Evolutionary conservation across 1,140 invertebrate species (phyloP), one percentile per base, ranked within the genome.

Genomic region (Papilio xuthus): DNA sequence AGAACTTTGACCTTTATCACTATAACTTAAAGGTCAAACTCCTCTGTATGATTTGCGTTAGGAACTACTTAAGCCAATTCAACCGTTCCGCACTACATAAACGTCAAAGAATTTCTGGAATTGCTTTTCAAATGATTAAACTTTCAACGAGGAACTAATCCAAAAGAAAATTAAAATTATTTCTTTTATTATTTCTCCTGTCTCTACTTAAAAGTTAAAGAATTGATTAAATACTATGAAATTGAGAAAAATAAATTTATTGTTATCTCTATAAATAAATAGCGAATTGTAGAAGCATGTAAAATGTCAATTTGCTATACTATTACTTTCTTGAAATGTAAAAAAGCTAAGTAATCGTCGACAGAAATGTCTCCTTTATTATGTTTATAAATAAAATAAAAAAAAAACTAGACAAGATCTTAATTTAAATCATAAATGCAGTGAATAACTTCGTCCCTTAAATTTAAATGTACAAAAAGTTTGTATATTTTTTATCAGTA

Each of bases 111-210:
- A 67, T 67, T 67, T 67, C 60, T 67, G 60, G 60, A 28, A 67
- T 67, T 67, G 60, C 60, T 67, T 67, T 67, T 32, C 60, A 32
- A 67, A 67, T 67, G 60, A 67, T 67, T 32, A 15, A 67, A 67
- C 60, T 67, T 67, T 67, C 60, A 67, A 67, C 60, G 26, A 67
- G 60, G 60, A 67, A 67, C 60, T 67, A 67, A 67, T 67, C 60
- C 60, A 28, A 32, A 67, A 67, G 60, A 28, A 67, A 67, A 67
- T 67, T 60, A 60, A 26, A 60, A 28, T 13, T 60, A 60, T 60
- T 67, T 67, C 28, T 67, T 67, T 56, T 56, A 56, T 56, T 67
- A 32, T 28, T 4, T 60, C 23, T 60, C 20, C 23, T 23, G 56
- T 60, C 20, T 26, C 56, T 4, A 23, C 8, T 23, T 60, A 9